Conservation (phyloP, 2,888 invertebrate genomes). For the Drosophila niveifrons region DNA sequence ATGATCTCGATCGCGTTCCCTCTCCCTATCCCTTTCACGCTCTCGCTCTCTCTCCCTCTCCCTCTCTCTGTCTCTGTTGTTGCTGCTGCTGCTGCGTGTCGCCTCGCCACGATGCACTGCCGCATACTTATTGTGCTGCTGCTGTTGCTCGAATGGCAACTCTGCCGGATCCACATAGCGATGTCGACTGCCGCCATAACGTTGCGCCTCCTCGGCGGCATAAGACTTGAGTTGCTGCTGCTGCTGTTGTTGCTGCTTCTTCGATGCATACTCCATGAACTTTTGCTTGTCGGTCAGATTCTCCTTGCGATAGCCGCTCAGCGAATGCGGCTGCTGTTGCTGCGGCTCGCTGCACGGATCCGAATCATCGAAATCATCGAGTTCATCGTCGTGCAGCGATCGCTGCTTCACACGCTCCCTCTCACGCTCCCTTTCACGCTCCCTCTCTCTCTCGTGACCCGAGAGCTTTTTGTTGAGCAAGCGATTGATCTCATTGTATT, state of each 20-base stretch:
- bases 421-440: slow-evolving; percentile 37
- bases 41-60: slow-evolving; percentile 69
- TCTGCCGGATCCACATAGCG: slow-evolving; percentile 84
- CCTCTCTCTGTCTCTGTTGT: slow-evolving; percentile 55
- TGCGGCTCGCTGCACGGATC: slow-evolving; percentile 73
- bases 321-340: slow-evolving; percentile 43
- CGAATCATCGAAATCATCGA: slow-evolving; percentile 81
- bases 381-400: slow-evolving; percentile 61
- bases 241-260: slow-evolving; percentile 74
- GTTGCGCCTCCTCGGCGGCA: slow-evolving; percentile 78
- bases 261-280: slow-evolving; percentile 83
- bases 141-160: slow-evolving; percentile 79
- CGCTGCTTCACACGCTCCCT: slow-evolving; percentile 59
- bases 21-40: slow-evolving; percentile 65
- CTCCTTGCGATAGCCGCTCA: slow-evolving; percentile 78
- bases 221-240: slow-evolving; percentile 68
- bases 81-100: slow-evolving; percentile 51
- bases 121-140: slow-evolving; percentile 74
- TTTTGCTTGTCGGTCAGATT: slow-evolving; percentile 85
- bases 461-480: slow-evolving; percentile 83
- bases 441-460: slow-evolving; percentile 47
- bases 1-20: slow-evolving; percentile 71
- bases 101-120: slow-evolving; percentile 70
- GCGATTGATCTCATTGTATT: slow-evolving; percentile 83
- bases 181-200: slow-evolving; percentile 82